phyloP scores from a whole-genome alignment of 2,797 vertebrate genomes.

The Loris lydekkerianus region DNA sequence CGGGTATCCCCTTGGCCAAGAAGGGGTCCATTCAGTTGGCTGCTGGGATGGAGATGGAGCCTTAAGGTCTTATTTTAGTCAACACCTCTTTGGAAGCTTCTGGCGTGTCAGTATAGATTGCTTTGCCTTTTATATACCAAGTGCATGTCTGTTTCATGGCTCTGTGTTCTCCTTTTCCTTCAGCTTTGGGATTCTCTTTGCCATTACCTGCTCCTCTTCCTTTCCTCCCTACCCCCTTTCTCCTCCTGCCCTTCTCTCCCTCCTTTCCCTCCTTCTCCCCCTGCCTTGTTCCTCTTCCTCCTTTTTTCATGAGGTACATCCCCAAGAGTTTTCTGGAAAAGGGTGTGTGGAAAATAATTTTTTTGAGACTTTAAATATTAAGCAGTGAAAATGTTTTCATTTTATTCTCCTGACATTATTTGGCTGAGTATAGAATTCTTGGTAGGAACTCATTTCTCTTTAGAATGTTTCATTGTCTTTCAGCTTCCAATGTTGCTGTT shows the following conservation, averaged over 20 bases:
- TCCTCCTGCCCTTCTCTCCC: background rate
- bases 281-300: no score
- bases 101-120: background rate
- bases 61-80: no score
- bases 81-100: background rate
- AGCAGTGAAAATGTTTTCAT: background rate
- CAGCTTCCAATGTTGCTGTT: background rate
- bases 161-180: background rate
- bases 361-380: constrained; percentile 9
- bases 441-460: constrained; percentile 38
- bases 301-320: background rate
- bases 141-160: background rate
- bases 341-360: background rate
- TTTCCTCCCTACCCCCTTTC: background rate
- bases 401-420: background rate
- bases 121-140: background rate
- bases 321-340: background rate
- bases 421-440: constrained; percentile 13
- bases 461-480: constrained; percentile 3
- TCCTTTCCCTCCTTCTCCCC: no score
- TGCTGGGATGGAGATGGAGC: no score
- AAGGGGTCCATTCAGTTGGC: no score
- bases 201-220: background rate
- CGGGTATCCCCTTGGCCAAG: no score
- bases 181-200: background rate